A percentile compares a stretch with the other conserved stretches of the same genome.
These are phyloP conservation scores for Sphaeramia orbicularis DNA, from an alignment of 2,797 vertebrate genomes.

Conservation along the genomic window DNA sequence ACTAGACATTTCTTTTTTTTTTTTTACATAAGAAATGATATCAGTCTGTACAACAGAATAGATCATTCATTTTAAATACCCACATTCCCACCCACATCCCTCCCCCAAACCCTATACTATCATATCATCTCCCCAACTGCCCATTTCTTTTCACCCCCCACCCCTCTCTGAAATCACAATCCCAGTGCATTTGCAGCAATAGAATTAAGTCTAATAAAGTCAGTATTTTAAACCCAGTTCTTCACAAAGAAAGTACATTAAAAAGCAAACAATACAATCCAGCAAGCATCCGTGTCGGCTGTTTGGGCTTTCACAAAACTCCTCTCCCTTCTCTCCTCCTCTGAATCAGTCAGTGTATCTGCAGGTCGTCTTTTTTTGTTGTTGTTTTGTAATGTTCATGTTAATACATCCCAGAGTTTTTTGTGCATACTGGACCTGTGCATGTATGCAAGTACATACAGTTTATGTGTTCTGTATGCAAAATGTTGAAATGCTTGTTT, in stretches of 20 bases:
- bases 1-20: slow-evolving; percentile 76
- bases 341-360: slow-evolving; percentile 42
- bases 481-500: slow-evolving; percentile 44
- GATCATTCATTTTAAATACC: slow-evolving; percentile 85
- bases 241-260: slow-evolving; percentile 80
- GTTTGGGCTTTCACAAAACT: slow-evolving; percentile 59
- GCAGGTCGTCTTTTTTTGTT: slow-evolving; percentile 37
- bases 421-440: slow-evolving; percentile 73
- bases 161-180: slow-evolving; percentile 73
- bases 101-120: slow-evolving; percentile 49
- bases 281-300: slow-evolving; percentile 67
- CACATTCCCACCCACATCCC: slow-evolving; percentile 50
- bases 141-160: slow-evolving; percentile 38
- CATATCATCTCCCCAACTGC: slow-evolving; percentile 28
- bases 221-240: slow-evolving; percentile 73
- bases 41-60: slow-evolving; percentile 85
- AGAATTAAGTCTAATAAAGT: slow-evolving; percentile 76
- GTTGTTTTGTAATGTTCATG: slow-evolving; percentile 50
- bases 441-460: slow-evolving; percentile 40
- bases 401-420: slow-evolving; percentile 82
- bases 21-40: slow-evolving; percentile 79
- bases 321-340: slow-evolving; percentile 64
- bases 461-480: slow-evolving; percentile 14
- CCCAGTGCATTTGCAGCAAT: slow-evolving; percentile 84
- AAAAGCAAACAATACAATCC: slow-evolving; percentile 84